Conservation (phyloP, 2,113 vertebrate species). For the Maccullochella peelii region DNA sequence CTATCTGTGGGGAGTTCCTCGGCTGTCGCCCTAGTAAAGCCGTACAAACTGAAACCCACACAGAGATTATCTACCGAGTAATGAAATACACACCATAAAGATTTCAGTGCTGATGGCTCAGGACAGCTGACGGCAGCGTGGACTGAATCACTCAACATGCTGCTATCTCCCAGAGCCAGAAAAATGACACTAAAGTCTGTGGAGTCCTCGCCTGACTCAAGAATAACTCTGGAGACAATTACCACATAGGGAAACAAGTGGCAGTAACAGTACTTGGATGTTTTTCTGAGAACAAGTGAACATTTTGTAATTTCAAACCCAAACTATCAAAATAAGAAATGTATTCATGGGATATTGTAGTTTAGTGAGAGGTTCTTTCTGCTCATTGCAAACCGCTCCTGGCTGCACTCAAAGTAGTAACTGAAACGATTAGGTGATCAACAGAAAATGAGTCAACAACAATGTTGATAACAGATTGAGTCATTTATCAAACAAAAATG, state of each 20-base stretch:
- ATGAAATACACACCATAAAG: conserved; percentile 47
- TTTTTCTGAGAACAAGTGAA: neutral
- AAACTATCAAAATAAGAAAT: neutral
- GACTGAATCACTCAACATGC: conserved; percentile 30
- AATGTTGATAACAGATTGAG: no score
- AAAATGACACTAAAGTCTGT: conserved; percentile 29
- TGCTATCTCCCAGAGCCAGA: conserved; percentile 24
- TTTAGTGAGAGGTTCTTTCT: conserved; percentile 1
- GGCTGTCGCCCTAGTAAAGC: conserved; percentile 51
- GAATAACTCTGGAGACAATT: conserved; percentile 30
- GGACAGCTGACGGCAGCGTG: conserved; percentile 49
- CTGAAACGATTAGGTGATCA: neutral
- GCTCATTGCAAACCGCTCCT: neutral
- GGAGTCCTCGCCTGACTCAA: neutral
- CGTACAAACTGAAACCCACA: conserved; percentile 46
- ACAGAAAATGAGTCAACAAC: neutral
- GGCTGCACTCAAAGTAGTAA: neutral
- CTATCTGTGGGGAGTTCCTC: conserved; percentile 49
- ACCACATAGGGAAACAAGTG: neutral
- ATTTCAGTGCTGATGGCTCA: conserved; percentile 41
- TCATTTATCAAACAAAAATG: no score
- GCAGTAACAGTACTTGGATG: neutral
- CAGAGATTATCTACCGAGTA: conserved; percentile 48
- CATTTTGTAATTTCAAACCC: neutral
- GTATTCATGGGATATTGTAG: neutral